A percentile compares a stretch with the other conserved stretches of the same genome.
phyloP scores from a whole-genome alignment of 2,888 invertebrate species.

The Cephus rjabovi region DNA sequence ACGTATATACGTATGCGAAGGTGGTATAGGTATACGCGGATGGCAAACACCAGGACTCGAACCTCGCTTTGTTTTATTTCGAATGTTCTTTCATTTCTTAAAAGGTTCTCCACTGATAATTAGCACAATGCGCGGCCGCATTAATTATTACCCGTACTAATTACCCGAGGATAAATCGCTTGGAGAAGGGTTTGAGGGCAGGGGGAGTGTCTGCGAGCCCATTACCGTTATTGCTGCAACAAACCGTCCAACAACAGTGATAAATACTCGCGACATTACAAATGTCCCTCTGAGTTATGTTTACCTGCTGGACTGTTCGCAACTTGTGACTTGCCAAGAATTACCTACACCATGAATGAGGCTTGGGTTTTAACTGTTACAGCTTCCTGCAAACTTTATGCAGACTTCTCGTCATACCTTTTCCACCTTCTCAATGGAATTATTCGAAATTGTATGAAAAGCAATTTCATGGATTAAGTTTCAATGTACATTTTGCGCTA shows the following conservation, averaged over 20 bases:
- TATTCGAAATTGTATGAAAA: conserved; percentile 20
- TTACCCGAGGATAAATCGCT: conserved; percentile 67
- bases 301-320: conserved; percentile 40
- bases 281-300: conserved; percentile 59
- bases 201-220: conserved; percentile 46
- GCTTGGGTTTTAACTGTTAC: not conserved
- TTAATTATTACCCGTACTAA: conserved; percentile 66
- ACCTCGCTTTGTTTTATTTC: conserved; percentile 59
- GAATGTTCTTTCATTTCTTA: conserved; percentile 67
- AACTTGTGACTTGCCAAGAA: not conserved
- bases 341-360: not conserved
- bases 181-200: conserved; percentile 18
- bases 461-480: not conserved
- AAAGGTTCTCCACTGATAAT: conserved; percentile 65
- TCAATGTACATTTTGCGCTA: not conserved
- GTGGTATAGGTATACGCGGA: conserved; percentile 25
- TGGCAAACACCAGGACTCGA: conserved; percentile 23
- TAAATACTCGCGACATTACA: conserved; percentile 55
- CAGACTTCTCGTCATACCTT: not conserved
- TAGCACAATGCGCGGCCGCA: conserved; percentile 65
- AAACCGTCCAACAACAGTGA: conserved; percentile 65
- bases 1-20: conserved; percentile 11
- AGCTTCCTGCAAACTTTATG: not conserved
- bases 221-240: conserved; percentile 66
- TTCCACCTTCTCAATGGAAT: not conserved